These are phyloP conservation scores for Tenrec ecaudatus DNA, from an alignment of 2,113 vertebrate species.

Conservation along the genomic window DNA sequence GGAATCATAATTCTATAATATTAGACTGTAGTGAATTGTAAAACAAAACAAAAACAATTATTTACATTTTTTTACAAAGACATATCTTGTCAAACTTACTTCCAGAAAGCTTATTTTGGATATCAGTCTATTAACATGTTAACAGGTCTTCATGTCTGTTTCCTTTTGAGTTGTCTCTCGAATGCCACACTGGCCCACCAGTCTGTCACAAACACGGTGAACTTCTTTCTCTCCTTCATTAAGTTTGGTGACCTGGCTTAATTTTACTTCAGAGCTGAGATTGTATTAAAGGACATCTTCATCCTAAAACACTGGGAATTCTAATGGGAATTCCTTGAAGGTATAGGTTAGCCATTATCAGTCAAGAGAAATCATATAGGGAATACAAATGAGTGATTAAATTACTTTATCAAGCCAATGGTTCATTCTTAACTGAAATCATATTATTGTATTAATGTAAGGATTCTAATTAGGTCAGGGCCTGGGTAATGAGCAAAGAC, in stretches of 20 bases:
- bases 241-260: constrained; percentile 42
- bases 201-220: background rate
- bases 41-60: background rate
- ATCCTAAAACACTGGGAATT: constrained; percentile 8
- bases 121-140: background rate
- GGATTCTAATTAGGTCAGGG: constrained; percentile 63
- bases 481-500: constrained; percentile 9
- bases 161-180: background rate
- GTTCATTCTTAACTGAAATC: constrained; percentile 55
- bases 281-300: background rate
- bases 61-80: constrained; percentile 43
- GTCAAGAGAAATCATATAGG: constrained; percentile 44
- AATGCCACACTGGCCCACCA: no score
- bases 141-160: constrained; percentile 18
- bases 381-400: constrained; percentile 66
- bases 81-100: constrained; percentile 6
- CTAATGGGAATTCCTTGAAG: constrained; percentile 44
- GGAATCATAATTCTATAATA: constrained; percentile 38
- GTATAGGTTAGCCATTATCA: constrained; percentile 49
- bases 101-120: background rate
- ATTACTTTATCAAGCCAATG: constrained; percentile 55
- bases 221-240: constrained; percentile 1
- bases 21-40: constrained; percentile 23
- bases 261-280: constrained; percentile 30
- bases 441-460: constrained; percentile 62